These are phyloP conservation scores for Acanthornis magna DNA, from an alignment of 2,797 vertebrate genomes.

Conservation along the genomic window DNA sequence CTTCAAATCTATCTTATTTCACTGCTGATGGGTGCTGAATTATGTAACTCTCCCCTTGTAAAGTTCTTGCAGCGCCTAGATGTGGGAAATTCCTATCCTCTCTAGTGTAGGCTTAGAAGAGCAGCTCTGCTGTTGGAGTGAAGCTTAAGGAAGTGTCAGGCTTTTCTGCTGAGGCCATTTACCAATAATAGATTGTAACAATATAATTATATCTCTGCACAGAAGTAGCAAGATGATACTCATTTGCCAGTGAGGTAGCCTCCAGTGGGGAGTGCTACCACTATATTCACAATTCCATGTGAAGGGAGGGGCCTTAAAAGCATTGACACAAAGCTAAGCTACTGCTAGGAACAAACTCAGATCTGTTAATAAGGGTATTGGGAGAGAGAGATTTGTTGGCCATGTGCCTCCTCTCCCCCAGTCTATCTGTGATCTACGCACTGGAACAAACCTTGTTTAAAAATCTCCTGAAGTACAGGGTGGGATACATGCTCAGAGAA, in stretches of 20 bases:
- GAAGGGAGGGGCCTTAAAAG: neutral
- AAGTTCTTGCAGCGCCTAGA: neutral
- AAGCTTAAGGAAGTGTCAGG: neutral
- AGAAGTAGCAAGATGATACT: neutral
- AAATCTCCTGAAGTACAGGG: neutral
- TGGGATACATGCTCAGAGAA: fast-evolving
- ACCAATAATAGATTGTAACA: neutral
- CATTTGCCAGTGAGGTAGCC: neutral
- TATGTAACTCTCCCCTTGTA: neutral
- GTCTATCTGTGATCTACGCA: neutral
- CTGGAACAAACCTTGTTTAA: neutral
- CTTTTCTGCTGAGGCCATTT: neutral
- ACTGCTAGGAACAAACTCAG: neutral
- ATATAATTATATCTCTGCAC: neutral
- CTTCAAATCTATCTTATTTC: neutral
- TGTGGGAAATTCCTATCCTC: neutral
- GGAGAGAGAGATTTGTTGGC: neutral
- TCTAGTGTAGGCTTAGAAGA: neutral
- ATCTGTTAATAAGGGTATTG: neutral
- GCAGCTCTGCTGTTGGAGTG: neutral
- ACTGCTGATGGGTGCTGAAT: neutral
- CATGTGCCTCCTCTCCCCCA: neutral
- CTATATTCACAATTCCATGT: neutral
- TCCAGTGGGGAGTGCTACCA: neutral
- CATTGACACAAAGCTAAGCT: neutral